These are phyloP conservation scores for Parnassius mnemosyne DNA, from an alignment of 2,888 invertebrate species.

Conservation along the genomic window DNA sequence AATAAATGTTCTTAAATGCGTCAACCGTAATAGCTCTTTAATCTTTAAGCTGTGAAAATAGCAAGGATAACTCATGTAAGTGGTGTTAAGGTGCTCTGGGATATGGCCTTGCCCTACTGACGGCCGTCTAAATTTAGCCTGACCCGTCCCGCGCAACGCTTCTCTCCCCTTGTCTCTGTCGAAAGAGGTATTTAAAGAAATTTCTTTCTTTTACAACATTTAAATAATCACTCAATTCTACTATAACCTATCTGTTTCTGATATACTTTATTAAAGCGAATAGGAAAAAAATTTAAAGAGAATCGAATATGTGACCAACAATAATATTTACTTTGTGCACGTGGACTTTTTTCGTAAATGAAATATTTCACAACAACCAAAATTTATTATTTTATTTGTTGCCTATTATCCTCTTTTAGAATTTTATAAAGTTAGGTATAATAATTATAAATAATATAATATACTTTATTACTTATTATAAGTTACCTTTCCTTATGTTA, in stretches of 20 bases:
- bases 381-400: no score
- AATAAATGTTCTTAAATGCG: slow-evolving; percentile 51
- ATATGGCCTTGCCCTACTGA: slow-evolving; percentile 69
- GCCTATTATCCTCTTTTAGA: no score
- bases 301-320: not conserved
- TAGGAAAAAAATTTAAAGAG: not conserved
- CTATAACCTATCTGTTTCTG: not conserved
- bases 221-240: not conserved
- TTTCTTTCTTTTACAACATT: slow-evolving; percentile 15
- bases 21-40: slow-evolving; percentile 50
- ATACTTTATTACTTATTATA: no score
- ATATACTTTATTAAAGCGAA: not conserved
- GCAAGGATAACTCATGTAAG: slow-evolving; percentile 56
- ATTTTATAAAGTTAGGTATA: no score
- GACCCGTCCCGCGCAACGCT: slow-evolving; percentile 40
- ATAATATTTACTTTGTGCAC: no score
- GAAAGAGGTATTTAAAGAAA: slow-evolving; percentile 70
- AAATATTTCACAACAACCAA: no score
- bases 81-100: slow-evolving; percentile 53
- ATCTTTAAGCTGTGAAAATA: slow-evolving; percentile 8
- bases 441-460: no score
- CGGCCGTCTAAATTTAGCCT: slow-evolving; percentile 72
- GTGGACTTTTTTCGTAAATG: no score
- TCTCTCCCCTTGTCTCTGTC: slow-evolving; percentile 46
- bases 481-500: no score